A percentile compares a stretch with the other conserved stretches of the same genome.
These are phyloP conservation scores for Dolichomitus sp. DNA, from an alignment of 2,888 invertebrate genomes.

Conservation along the genomic window DNA sequence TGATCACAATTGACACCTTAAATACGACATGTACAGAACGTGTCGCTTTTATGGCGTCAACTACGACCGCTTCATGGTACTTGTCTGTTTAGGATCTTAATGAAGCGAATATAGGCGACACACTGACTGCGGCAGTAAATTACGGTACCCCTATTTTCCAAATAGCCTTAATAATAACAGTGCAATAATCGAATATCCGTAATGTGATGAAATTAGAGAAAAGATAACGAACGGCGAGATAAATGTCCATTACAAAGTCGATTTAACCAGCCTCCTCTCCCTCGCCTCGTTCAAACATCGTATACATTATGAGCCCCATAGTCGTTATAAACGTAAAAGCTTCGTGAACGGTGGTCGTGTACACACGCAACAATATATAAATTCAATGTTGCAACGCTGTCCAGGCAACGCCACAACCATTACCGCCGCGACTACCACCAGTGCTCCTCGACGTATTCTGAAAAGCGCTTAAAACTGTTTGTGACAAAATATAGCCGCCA, in stretches of 20 bases:
- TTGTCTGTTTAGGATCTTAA: no score
- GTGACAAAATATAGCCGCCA: conserved; percentile 59
- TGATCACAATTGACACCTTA: no score
- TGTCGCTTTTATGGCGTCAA: no score
- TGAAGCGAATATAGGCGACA: no score
- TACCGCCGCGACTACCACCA: background rate
- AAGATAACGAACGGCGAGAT: conserved; percentile 54
- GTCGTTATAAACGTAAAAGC: conserved; percentile 59
- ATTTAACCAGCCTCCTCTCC: conserved; percentile 16
- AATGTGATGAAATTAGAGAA: conserved; percentile 55
- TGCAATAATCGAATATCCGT: conserved; percentile 54
- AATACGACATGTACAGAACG: no score
- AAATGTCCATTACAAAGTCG: conserved; percentile 55
- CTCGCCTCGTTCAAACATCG: conserved; percentile 49
- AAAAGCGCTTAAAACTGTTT: conserved; percentile 57
- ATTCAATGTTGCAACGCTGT: conserved; percentile 45
- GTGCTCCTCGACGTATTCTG: conserved; percentile 39
- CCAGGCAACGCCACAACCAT: conserved; percentile 11
- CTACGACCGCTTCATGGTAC: no score
- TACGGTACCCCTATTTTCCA: background rate
- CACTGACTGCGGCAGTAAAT: background rate
- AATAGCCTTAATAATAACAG: conserved; percentile 12
- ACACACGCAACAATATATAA: conserved; percentile 50
- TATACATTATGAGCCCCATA: conserved; percentile 39
- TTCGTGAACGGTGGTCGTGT: conserved; percentile 20